Evolutionary conservation across 2,113 vertebrate genomes (phyloP), one percentile per base, ranked within the genome.

Genomic region (Blennius ocellaris): DNA sequence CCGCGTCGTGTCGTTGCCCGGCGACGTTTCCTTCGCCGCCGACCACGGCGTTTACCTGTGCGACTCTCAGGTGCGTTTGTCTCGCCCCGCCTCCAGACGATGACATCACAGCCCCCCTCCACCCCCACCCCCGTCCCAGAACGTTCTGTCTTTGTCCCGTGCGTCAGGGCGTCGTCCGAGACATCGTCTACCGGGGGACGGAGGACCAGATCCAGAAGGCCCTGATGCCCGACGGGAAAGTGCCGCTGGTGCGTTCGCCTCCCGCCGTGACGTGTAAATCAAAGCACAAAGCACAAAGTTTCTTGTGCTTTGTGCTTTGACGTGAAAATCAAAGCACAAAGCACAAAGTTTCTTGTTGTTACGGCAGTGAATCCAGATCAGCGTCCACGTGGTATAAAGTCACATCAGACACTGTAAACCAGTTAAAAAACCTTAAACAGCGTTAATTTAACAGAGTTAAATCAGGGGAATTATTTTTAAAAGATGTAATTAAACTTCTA

Each of bases 21-120:
- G 95, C 6, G 95, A 95, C 30, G 11, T 80, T 0, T 80, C 71
- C 1, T 99, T 96, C 0, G 98, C 97, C 69, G 91, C 69, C 78
- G 88, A 94, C 73, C 97, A 99, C 0, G 98, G 97, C 0, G 93
- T 99, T 65, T 99, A 97, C 90, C 87, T 97, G 16, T 58, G 90
- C 0, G 89, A 96, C 70, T 9, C 89, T 0, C 90, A 96, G 95
- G 98, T 88, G 21, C 21, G 21, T 30, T 30, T 30, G 21, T 30
- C 21, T 30, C 21, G 21, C 21, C 21, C 21, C 21, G 21, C 21
- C 21, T 30, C 21, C 21, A 30, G 21, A 30, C 21, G 21, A 30
- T 30, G 21, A 30, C 21, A 4, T 30, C 21, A 30, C 21, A 4
- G 21, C 2, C 4, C 21, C 21, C 21, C 21, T 4, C 4, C 21